Percentiles rank a stretch among this genome's conserved stretches.
Conservation (phyloP, 2,113 vertebrate genomes). For the Pseudopodoces humilis region DNA sequence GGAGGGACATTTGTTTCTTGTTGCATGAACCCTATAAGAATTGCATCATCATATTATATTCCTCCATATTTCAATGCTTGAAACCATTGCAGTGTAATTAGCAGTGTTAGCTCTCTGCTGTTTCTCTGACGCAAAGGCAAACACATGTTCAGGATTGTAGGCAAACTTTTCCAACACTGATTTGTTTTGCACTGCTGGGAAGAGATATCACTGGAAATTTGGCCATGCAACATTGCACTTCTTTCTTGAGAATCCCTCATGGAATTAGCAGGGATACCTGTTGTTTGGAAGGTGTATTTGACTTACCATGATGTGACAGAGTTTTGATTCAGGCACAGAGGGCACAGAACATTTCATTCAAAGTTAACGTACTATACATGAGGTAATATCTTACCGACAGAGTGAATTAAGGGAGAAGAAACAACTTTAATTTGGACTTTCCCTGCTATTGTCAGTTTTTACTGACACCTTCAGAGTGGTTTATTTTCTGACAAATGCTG, state of each 20-base stretch:
- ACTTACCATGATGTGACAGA: neutral
- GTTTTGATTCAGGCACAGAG: neutral
- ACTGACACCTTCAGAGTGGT: neutral
- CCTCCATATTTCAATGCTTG: neutral
- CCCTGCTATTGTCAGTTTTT: neutral
- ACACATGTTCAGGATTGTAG: neutral
- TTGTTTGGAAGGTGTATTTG: neutral
- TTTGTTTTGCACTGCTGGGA: neutral
- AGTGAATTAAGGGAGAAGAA: neutral
- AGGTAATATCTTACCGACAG: neutral
- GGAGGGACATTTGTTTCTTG: neutral
- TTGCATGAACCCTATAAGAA: neutral
- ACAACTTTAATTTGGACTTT: constrained; percentile 38
- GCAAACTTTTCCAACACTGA: neutral
- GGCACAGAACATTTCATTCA: neutral
- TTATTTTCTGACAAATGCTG: neutral
- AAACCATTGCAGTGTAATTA: neutral
- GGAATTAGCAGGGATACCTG: neutral
- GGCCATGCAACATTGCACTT: neutral
- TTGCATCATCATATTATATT: neutral
- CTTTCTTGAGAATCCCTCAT: neutral
- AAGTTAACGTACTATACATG: neutral
- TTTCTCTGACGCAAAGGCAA: neutral
- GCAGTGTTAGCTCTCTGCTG: neutral
- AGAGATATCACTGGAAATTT: neutral